Evolutionary conservation across 2,113 vertebrate genomes (phyloP), one percentile per base, ranked within the genome.

Genomic region (Cyprinus carpio): DNA sequence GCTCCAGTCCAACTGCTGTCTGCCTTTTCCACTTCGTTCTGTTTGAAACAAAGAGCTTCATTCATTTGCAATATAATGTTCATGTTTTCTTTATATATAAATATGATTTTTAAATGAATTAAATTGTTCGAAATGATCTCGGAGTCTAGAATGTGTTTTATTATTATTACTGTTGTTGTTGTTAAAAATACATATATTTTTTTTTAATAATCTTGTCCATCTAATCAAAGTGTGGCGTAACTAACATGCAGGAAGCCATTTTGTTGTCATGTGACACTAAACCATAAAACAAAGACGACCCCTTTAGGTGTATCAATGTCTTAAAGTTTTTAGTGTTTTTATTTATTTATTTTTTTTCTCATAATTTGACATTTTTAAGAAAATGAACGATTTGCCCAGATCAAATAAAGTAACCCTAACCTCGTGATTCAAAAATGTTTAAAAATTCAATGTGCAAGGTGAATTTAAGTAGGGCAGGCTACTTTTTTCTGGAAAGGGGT

Each of bases 21-120:
- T 98, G 97, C 69, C 97, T 92, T 90, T 98, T 99, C 97, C 97
- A 98, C 89, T 98, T 98, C 18, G 97, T 98, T 92, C 97, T 98
- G 2, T 72, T 89, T 20, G 16, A 51, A 75, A 12, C 78, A 62
- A 79, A 54, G 25, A 27, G 2, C 7, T 2, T 75, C 15, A 3
- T 16, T 64, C 16, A 80, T 72, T 71, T 25, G 62, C 46, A 25
- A 20, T 5, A 9, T 4, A 2, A n/a, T 43, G 13, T 12, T 46
- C 18, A 23, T 23, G 40, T 71, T 51, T 82, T 37, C 27, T 51
- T 54, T 23, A 4, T 13, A 65, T 16, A 12, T 2, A 46, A 46
- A 25, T 15, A 8, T 25, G 27, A n/a, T 75, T 12, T 15, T 16
- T 27, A 46, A 43, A 74, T 74, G 5, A 10, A 1, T 46, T 6